phyloP scores from a whole-genome alignment of 2,888 invertebrate genomes.

The Brenthis hecate region DNA sequence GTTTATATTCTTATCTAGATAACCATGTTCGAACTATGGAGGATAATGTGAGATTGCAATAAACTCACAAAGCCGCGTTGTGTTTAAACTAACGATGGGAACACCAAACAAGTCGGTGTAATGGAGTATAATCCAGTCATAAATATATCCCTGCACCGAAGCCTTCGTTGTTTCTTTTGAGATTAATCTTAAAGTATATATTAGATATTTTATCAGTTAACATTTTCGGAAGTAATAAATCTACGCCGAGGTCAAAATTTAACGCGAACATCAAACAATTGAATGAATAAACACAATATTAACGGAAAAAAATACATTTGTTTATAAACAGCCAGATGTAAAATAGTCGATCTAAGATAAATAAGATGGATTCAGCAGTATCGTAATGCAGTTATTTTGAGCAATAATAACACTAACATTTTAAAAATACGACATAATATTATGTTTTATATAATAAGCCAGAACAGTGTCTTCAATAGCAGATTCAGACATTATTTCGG shows the following conservation, averaged over 20 bases:
- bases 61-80: slow-evolving; percentile 33
- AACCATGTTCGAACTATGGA: slow-evolving; percentile 23
- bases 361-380: too few relatives aligned
- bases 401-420: too few relatives aligned
- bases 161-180: slow-evolving; percentile 56
- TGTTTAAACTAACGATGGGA: slow-evolving; percentile 59
- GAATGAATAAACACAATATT: background rate
- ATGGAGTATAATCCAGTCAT: slow-evolving; percentile 52
- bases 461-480: too few relatives aligned
- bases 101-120: slow-evolving; percentile 60
- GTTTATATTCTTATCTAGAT: slow-evolving; percentile 29
- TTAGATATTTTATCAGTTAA: slow-evolving; percentile 50
- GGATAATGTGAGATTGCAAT: slow-evolving; percentile 39
- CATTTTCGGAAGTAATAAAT: slow-evolving; percentile 54
- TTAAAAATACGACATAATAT: too few relatives aligned
- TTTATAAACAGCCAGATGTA: too few relatives aligned
- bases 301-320: slow-evolving; percentile 46
- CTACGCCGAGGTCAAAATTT: slow-evolving; percentile 2
- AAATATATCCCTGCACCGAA: slow-evolving; percentile 56
- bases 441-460: too few relatives aligned
- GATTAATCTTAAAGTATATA: slow-evolving; percentile 52
- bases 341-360: too few relatives aligned
- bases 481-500: too few relatives aligned
- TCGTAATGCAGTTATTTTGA: too few relatives aligned
- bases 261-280: background rate